Percentiles rank a stretch among this genome's conserved stretches.
phyloP scores from a whole-genome alignment of 2,888 invertebrate species.

The Brachyopa scutellaris region DNA sequence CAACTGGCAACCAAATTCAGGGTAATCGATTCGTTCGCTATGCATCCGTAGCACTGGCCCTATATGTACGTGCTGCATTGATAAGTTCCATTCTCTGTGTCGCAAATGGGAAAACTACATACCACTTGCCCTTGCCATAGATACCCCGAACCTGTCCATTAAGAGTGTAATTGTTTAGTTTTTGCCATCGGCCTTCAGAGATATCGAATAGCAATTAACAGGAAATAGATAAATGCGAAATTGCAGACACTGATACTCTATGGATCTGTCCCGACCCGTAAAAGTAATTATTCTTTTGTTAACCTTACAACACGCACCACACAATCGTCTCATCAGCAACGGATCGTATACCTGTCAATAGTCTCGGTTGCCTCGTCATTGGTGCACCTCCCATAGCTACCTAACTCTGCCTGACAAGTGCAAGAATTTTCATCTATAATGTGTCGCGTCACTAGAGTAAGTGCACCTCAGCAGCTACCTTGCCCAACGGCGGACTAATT shows the following conservation, averaged over 20 bases:
- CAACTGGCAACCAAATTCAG: slow-evolving; percentile 21
- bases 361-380: slow-evolving; percentile 29
- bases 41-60: not conserved
- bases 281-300: slow-evolving; percentile 38
- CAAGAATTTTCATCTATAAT: slow-evolving; percentile 37
- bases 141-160: slow-evolving; percentile 54
- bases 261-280: slow-evolving; percentile 15
- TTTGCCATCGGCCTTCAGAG: slow-evolving; percentile 48
- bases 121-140: slow-evolving; percentile 48
- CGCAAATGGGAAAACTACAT: slow-evolving; percentile 39
- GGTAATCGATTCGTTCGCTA: slow-evolving; percentile 46
- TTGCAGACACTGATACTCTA: slow-evolving; percentile 43
- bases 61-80: slow-evolving; percentile 27
- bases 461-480: not conserved
- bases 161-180: slow-evolving; percentile 56
- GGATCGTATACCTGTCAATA: slow-evolving; percentile 55
- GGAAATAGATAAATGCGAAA: slow-evolving; percentile 67
- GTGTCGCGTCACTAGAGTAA: slow-evolving; percentile 12
- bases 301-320: not conserved
- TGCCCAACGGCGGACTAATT: not conserved
- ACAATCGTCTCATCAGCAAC: slow-evolving; percentile 21
- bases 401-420: slow-evolving; percentile 19
- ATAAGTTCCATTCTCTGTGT: slow-evolving; percentile 25
- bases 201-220: slow-evolving; percentile 64
- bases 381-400: slow-evolving; percentile 34